Evolutionary conservation across 1,140 invertebrate genomes (phyloP).

Genomic region (Atopsyche davidsoni): DNA sequence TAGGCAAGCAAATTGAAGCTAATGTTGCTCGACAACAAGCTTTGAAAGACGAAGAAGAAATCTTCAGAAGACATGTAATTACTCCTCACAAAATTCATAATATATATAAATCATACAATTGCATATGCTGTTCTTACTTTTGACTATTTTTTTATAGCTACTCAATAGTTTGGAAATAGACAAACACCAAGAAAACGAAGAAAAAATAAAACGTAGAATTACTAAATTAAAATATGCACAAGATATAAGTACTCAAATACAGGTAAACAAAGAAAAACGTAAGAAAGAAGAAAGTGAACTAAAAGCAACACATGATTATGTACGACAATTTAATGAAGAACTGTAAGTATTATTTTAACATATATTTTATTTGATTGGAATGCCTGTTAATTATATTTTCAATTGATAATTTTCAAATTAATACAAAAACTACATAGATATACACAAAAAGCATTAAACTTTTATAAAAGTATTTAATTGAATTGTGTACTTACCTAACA

Average conservation of each 20-base stretch:
- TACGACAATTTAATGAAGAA: slow-evolving; percentile 19
- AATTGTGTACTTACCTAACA: no score
- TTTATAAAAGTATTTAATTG: no score
- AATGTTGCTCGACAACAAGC: slow-evolving; percentile 7
- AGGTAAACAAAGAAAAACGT: slow-evolving; percentile 5
- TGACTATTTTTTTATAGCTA: not conserved
- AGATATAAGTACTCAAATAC: slow-evolving; percentile 16
- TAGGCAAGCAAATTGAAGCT: slow-evolving; percentile 18
- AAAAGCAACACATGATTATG: slow-evolving; percentile 14
- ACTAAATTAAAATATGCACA: slow-evolving; percentile 12
- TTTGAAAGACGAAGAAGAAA: slow-evolving; percentile 9
- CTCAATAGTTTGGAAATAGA: not conserved
- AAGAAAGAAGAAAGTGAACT: slow-evolving; percentile 8
- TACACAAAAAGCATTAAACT: no score
- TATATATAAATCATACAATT: not conserved
- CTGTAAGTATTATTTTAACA: slow-evolving; percentile 6
- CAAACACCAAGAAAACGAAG: not conserved
- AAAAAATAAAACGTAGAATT: not conserved
- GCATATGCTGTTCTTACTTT: not conserved
- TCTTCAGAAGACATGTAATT: slow-evolving; percentile 20
- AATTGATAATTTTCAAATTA: not conserved
- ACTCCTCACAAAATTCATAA: not conserved
- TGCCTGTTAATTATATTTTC: not conserved
- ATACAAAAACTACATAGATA: no score
- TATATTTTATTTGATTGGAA: not conserved